A percentile compares a stretch with the other conserved stretches of the same genome.
phyloP scores from a whole-genome alignment of 2,797 vertebrate species.

The Lepilemur ruficaudatus region DNA sequence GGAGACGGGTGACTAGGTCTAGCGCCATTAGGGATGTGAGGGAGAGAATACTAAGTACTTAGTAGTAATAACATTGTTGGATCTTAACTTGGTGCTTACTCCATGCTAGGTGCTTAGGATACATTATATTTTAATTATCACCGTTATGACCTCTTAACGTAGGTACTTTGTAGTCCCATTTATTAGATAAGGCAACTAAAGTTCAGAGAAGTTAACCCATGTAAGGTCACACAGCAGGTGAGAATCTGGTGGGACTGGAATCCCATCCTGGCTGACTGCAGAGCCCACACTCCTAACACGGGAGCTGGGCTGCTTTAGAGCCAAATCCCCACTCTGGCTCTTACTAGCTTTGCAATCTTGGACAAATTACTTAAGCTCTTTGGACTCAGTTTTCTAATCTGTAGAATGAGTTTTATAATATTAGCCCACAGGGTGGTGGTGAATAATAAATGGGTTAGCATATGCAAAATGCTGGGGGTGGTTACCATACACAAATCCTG shows the following conservation, averaged over 20 bases:
- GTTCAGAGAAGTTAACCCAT: neutral
- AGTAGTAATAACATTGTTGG: too few relatives aligned
- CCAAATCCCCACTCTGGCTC: neutral
- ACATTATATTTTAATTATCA: neutral
- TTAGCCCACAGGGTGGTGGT: neutral
- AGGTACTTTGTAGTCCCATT: neutral
- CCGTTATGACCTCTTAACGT: neutral
- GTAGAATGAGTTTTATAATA: neutral
- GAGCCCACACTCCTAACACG: neutral
- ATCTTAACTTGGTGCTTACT: neutral
- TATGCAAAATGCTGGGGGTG: neutral
- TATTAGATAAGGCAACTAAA: neutral
- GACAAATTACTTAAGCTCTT: neutral
- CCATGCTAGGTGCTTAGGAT: rapidly evolving
- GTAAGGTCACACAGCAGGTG: neutral
- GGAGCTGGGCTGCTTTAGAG: neutral
- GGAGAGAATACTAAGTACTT: neutral
- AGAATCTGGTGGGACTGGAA: neutral
- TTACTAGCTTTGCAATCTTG: neutral
- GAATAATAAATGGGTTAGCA: neutral
- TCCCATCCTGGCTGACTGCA: neutral
- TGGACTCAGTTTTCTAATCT: neutral
- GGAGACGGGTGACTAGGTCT: neutral
- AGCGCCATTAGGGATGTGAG: neutral
- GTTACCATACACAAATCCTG: rapidly evolving